phyloP scores from a whole-genome alignment of 2,113 vertebrate genomes.

The Oncorhynchus tshawytscha region DNA sequence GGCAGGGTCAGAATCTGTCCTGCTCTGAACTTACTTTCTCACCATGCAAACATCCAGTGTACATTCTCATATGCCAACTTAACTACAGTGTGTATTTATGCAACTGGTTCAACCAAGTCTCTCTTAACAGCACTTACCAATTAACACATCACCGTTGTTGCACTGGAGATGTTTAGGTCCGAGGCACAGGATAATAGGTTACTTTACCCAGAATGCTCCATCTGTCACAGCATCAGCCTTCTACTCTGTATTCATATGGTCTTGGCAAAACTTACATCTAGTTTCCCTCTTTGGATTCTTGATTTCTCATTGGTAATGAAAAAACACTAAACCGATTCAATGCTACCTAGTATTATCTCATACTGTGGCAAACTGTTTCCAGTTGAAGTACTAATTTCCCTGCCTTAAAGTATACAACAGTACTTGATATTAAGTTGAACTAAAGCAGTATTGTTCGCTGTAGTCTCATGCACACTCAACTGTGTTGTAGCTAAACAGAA shows the following conservation, averaged over 20 bases:
- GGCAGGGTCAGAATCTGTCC: background rate
- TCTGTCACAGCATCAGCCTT: background rate
- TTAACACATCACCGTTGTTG: slow-evolving; percentile 20
- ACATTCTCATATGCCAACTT: background rate
- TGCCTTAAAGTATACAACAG: slow-evolving; percentile 7
- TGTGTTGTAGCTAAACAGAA: slow-evolving; percentile 23
- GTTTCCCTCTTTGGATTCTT: background rate
- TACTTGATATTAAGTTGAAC: slow-evolving; percentile 7
- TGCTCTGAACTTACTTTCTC: slow-evolving; percentile 10
- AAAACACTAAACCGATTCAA: slow-evolving; percentile 15
- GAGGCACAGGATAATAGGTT: background rate
- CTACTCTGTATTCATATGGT: background rate
- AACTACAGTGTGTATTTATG: background rate
- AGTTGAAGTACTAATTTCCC: slow-evolving; percentile 18
- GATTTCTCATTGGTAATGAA: background rate
- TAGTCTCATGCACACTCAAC: slow-evolving; percentile 13
- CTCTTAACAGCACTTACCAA: background rate
- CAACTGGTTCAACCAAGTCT: slow-evolving; percentile 12
- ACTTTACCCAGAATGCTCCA: background rate
- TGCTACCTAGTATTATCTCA: slow-evolving; percentile 63
- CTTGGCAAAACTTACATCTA: slow-evolving; percentile 7
- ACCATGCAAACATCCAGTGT: background rate
- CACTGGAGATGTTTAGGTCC: slow-evolving; percentile 5
- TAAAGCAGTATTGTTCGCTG: slow-evolving; percentile 18
- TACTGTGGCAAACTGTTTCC: slow-evolving; percentile 27